These are phyloP conservation scores for Bombus difficillimus DNA, from an alignment of 1,140 invertebrate genomes.

Conservation along the genomic window DNA sequence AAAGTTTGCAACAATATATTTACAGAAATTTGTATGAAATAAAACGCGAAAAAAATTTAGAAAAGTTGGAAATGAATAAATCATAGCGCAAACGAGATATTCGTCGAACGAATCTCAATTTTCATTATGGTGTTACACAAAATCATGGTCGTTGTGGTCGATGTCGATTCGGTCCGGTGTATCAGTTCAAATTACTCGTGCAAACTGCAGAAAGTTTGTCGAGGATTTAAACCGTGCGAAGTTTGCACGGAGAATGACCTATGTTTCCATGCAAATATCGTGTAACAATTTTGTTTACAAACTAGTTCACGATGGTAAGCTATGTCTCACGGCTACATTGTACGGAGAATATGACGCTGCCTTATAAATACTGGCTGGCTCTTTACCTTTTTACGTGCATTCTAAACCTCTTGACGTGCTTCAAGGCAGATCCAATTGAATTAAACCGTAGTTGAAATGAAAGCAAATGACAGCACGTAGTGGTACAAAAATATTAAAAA, in stretches of 20 bases:
- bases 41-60: neutral
- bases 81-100: neutral
- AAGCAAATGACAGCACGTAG: neutral
- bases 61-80: neutral
- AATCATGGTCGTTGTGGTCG: neutral
- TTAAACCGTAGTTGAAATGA: neutral
- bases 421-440: neutral
- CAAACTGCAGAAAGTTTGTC: slow-evolving; percentile 23
- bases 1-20: neutral
- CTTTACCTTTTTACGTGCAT: neutral
- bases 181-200: neutral
- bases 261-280: slow-evolving; percentile 29
- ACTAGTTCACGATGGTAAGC: neutral
- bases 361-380: slow-evolving; percentile 14
- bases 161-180: neutral
- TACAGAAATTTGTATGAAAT: neutral
- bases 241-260: slow-evolving; percentile 10
- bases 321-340: neutral
- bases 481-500: neutral
- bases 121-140: neutral
- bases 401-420: neutral
- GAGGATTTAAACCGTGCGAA: slow-evolving; percentile 30
- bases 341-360: slow-evolving; percentile 1
- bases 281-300: slow-evolving; percentile 37
- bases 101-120: neutral